Conservation (phyloP, 2,888 invertebrate species). For the Entomobrya proxima region DNA sequence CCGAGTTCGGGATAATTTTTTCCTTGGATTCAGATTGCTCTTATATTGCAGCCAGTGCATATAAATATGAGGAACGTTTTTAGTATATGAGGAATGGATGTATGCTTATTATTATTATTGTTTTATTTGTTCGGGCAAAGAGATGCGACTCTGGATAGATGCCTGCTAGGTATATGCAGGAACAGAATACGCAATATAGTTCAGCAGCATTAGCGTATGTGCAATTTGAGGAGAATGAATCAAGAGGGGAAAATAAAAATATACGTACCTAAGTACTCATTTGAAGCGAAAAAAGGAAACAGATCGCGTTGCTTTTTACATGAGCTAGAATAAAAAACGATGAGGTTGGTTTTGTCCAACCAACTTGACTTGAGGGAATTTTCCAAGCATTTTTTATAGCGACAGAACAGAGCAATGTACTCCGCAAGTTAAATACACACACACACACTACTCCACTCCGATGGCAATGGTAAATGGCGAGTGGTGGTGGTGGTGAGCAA, state of each 20-base stretch:
- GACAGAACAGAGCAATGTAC: neutral
- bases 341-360: conserved; percentile 50
- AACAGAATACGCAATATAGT: neutral
- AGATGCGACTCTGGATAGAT: neutral
- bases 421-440: conserved; percentile 49
- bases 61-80: neutral
- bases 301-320: conserved; percentile 9
- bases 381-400: conserved; percentile 7
- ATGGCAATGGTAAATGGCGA: neutral
- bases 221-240: conserved; percentile 59
- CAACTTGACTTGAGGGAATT: conserved; percentile 62
- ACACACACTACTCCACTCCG: too few relatives aligned
- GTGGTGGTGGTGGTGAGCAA: neutral
- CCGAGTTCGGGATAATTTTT: conserved; percentile 37
- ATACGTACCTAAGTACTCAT: conserved; percentile 51
- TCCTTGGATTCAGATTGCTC: conserved; percentile 3
- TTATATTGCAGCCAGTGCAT: neutral
- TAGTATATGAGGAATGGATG: conserved; percentile 26
- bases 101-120: conserved; percentile 36
- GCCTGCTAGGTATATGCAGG: neutral
- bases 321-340: conserved; percentile 56
- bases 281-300: conserved; percentile 29
- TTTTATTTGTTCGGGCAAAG: conserved; percentile 13
- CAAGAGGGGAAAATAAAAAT: conserved; percentile 61
- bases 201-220: neutral